Base-by-base conservation (phyloP, 2,113 vertebrate species). In the Marmota flaviventris region DNA sequence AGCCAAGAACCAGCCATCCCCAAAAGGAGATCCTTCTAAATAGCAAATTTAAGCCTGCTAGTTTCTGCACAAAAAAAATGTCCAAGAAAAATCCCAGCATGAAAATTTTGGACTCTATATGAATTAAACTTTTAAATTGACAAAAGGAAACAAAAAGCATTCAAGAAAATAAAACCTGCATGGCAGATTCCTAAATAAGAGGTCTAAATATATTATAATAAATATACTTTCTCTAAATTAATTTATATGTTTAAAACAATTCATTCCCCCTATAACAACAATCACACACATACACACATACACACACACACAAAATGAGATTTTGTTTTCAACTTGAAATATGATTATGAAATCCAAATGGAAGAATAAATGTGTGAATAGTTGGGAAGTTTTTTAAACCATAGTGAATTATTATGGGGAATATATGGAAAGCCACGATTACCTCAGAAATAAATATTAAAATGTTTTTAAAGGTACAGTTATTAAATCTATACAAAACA, bases 241-340 rank as follows among this genome's bases (percentile, higher is more conserved):
- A 78, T 22, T 85, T 67, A 76, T 81, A 86, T 63, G 75, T 89
- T 82, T 70, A 93, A 84, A 93, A 70, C 11, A 83, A 25, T 17
- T 48, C 25, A 17, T 95, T 78, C 5, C 16, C 13, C 10, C 2
- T 29, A 73, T 29, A 73, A 51, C 25, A 85, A 73, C 7, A 39
- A 39, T 39, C 65, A 22, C 84, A 0, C 2, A 51, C 45, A 25
- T 67, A 73, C 7, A 72, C 34, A 84, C 0, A 32, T n/a, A n/a
- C n/a, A n/a, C 32, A 70, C 18, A 51, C 16, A 63, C 12, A 32
- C 11, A 69, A 13, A 76, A 22, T 73, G 67, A 87, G 27, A 63
- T 29, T 29, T 16, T 45, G 29, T 93, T 84, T 72, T 89, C 27
- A 85, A 58, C 56, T 89, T 93, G 48, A 69, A 25, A 85, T 82